Base-by-base conservation (phyloP, 2,888 invertebrate genomes). In the Mesochorus sp. region DNA sequence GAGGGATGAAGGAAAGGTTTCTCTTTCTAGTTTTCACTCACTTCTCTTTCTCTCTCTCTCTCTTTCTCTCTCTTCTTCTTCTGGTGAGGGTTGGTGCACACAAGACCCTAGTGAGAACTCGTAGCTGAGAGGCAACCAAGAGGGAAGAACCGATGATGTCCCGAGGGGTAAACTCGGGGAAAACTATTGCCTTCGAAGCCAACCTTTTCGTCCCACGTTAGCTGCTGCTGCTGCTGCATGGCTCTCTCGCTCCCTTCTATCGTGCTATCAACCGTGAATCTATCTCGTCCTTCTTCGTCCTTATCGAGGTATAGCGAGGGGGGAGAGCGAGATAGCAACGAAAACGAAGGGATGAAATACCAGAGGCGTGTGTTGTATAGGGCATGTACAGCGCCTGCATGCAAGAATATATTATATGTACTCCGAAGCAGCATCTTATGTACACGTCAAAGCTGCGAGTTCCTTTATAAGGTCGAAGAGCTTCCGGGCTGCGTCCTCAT, bases 111-210 rank as follows among this genome's bases (percentile, higher is more conserved):
- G 49, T 47, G 70, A 78, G 70, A 74, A 78, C 57, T 70, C 21
- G 24, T 44, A 55, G 42, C 44, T 28, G 66, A 61, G 67, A 68
- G 76, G 57, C 72, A 75, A 79, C 44, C 64, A 42, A 64, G 59
- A 84, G 82, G 80, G 76, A 67, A 84, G 82, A 81, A 83, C 82
- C 82, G 83, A 83, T 84, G 82, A 85, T 85, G 84, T 85, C 86
- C 85, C 82, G 83, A 83, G 85, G 86, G 86, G 83, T 86, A 82
- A 86, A 87, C 85, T 86, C 82, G 80, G 77, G 81, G 81, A 85
- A 86, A 87, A 87, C 86, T 85, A 86, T 87, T 86, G 86, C 85
- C 83, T 80, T 71, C 59, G 57, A 42, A 64, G 49, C 68, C 67
- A 39, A 61, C 51, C 76, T 24, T 53, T 71, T 34, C 10, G 39